Base-by-base conservation (phyloP, 2,797 vertebrate genomes). In the Nyctibius grandis region DNA sequence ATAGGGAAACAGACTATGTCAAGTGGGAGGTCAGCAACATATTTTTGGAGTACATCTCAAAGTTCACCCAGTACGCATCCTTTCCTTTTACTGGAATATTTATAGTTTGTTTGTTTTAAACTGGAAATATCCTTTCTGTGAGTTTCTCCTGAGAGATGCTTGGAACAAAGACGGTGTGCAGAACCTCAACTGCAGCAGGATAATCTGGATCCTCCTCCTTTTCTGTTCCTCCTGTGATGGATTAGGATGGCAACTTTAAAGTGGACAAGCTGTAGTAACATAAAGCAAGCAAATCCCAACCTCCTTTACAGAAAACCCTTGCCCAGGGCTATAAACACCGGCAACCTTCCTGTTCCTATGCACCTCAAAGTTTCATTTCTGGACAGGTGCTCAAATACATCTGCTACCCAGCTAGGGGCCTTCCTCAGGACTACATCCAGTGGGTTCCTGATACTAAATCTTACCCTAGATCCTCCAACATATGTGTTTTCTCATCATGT, bases 11-110 rank as follows among this genome's bases (percentile, higher is more conserved):
- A 91, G 80, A 83, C 81, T 83, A 85, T 95, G 85, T 89, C 84
- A 93, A 95, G 86, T 72, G 64, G 38, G 86, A 96, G 86, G 88
- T 96, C 94, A 97, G 88, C 90, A 74, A 64, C 80, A 87, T 93
- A 94, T 95, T 95, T 96, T 92, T 95, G 90, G 95, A 95, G 81
- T 70, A 64, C 50, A 51, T 91, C 77, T 82, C 87, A 87, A 94
- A 93, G 91, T 91, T 96, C 86, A 95, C 53, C 34, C 70, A 8
- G 83, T 79, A 85, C 5, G 5, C 5, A 61, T 73, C 92, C 61
- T 53, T 96, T 89, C 88, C 80, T 88, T 96, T 94, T 88, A 93
- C 70, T 84, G 84, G 63, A 86, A 93, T 91, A 95, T 95, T 96
- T 93, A 95, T 94, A 87, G 88, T 73, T 89, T 64, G 76, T 76